Base-by-base conservation (phyloP, 2,888 invertebrate genomes). In the Dryococelus australis region DNA sequence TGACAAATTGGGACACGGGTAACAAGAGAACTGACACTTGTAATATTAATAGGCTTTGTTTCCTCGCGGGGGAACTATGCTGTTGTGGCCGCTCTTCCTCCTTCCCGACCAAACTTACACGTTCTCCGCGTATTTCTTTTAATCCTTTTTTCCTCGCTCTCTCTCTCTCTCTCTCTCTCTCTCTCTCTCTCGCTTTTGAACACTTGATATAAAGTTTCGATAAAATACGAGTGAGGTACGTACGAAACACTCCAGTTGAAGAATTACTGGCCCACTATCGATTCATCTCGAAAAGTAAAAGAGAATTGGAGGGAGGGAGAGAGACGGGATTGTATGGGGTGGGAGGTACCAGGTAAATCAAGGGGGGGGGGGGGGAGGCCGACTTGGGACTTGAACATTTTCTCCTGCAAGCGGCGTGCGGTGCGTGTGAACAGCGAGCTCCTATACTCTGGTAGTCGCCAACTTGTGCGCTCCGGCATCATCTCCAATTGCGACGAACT, bases 261-360 rank as follows among this genome's bases (percentile, higher is more conserved):
- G 83, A 83, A 83, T 83, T 83, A 53, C 86, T 51, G 53, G 51
- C 83, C 81, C 83, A 47, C 53, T 86, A 86, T 86, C 86, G 47
- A 86, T 51, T 83, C 83, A 86, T 86, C 84, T 86, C 79, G 79
- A 65, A 85, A 65, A 86, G 13, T n/a, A 65, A 65, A 65, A 65
- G 65, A 65, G 65, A 65, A 65, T 65, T 8, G 47, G 47, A 65
- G 26, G 10, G 43, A 28, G 83, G 28, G 83, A 28, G 83, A 35
- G 43, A 83, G 83, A 43, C 35, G 35, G 35, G 35, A 80, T 27
- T 28, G 12, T 80, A 80, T 26, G 26, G 83, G 24, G 35, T 65
- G 65, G 65, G 65, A 65, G 24, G 65, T 12, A 65, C 13, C 16
- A 47, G 47, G 47, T 3, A 16, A 47, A 47, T 10, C 47, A 0